Conservation (phyloP, 2,797 vertebrate genomes). For the Lerista edwardsae region DNA sequence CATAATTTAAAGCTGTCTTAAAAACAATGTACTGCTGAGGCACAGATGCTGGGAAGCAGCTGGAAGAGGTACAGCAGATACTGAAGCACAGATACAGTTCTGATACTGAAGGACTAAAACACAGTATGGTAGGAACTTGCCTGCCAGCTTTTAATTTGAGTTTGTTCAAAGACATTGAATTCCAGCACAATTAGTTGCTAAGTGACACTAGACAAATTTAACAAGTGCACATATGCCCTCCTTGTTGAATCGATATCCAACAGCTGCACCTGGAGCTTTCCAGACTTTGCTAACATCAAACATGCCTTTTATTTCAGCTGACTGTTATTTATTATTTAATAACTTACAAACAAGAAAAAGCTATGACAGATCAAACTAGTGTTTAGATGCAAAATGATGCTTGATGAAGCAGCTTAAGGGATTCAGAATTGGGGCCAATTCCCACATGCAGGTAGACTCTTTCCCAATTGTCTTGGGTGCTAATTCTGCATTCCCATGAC, state of each 20-base stretch:
- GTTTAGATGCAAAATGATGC: not conserved
- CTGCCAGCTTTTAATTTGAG: not conserved
- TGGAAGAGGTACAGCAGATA: not conserved
- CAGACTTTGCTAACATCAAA: not conserved
- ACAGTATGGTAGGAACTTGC: not conserved
- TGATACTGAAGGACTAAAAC: too few species aligned
- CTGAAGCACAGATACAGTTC: not conserved
- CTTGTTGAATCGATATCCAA: not conserved
- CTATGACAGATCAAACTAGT: not conserved
- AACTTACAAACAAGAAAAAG: not conserved
- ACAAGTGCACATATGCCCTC: not conserved
- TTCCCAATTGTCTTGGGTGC: not conserved
- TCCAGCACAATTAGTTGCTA: not conserved
- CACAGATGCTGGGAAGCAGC: not conserved
- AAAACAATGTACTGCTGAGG: not conserved
- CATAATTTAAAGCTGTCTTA: not conserved
- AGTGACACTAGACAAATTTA: not conserved
- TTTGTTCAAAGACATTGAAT: not conserved
- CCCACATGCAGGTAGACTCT: not conserved
- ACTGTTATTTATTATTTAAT: not conserved
- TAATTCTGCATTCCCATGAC: not conserved
- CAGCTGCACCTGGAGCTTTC: not conserved
- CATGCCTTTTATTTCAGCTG: not conserved
- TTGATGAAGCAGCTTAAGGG: not conserved
- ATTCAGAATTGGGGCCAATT: not conserved